Percentiles rank a stretch among this genome's conserved stretches.
phyloP scores from a whole-genome alignment of 2,797 vertebrate genomes.

The Acridotheres tristis region DNA sequence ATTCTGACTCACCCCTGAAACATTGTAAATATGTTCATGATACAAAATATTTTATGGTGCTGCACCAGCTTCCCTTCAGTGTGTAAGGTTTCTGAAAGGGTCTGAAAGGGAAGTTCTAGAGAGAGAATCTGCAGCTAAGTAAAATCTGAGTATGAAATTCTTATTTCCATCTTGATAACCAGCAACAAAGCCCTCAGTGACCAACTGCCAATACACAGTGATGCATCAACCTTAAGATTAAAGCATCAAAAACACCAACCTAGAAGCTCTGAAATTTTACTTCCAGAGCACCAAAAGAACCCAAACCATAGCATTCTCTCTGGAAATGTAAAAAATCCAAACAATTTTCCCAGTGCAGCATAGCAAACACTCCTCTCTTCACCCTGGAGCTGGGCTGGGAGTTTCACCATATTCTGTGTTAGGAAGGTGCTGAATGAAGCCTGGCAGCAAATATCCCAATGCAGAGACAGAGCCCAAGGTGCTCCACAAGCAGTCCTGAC shows the following conservation, averaged over 20 bases:
- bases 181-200: background rate
- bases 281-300: background rate
- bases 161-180: background rate
- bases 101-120: background rate
- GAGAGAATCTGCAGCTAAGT: background rate
- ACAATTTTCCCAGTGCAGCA: background rate
- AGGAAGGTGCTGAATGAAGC: background rate
- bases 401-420: rapidly evolving
- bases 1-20: background rate
- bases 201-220: background rate
- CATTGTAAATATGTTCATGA: background rate
- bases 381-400: background rate
- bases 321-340: background rate
- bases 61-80: background rate
- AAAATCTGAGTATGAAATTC: background rate
- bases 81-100: background rate
- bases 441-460: background rate
- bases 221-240: background rate
- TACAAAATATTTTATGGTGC: background rate
- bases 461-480: background rate
- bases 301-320: background rate
- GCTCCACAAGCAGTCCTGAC: background rate
- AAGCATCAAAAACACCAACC: background rate
- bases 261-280: background rate
- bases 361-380: background rate